Evolutionary conservation across 2,888 invertebrate species (phyloP).

Genomic region (Drosophila recens): DNA sequence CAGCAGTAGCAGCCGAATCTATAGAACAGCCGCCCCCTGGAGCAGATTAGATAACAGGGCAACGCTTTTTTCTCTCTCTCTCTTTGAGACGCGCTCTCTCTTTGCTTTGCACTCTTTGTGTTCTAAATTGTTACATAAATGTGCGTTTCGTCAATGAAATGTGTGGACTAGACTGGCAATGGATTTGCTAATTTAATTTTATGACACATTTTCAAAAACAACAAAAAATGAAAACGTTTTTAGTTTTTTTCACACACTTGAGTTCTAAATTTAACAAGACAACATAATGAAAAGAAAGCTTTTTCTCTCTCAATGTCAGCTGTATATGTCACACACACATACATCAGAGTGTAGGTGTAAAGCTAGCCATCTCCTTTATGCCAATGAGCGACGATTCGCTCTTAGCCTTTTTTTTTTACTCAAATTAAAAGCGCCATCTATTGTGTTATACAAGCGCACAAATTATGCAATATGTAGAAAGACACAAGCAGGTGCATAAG

Average conservation of each 20-base stretch:
- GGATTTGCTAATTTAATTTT: conserved; percentile 58
- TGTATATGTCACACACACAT: conserved; percentile 10
- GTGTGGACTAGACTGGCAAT: conserved; percentile 35
- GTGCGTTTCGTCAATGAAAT: conserved; percentile 46
- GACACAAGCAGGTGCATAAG: not conserved
- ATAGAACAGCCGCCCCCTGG: conserved; percentile 28
- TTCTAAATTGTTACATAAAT: conserved; percentile 67
- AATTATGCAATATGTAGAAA: conserved; percentile 49
- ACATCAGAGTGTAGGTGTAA: conserved; percentile 3
- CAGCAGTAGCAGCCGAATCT: conserved; percentile 7
- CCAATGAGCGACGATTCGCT: conserved; percentile 20
- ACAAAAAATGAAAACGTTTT: conserved; percentile 2
- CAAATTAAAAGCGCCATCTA: conserved; percentile 35
- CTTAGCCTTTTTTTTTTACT: conserved; percentile 19
- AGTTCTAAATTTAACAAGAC: conserved; percentile 66
- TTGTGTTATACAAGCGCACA: conserved; percentile 48
- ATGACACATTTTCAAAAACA: conserved; percentile 19
- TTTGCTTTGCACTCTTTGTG: conserved; percentile 9
- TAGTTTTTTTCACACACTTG: conserved; percentile 33
- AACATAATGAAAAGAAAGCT: conserved; percentile 32
- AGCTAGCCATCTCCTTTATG: conserved; percentile 35
- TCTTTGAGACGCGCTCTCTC: conserved; percentile 9
- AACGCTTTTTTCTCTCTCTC: conserved; percentile 21
- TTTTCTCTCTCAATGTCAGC: conserved; percentile 47
- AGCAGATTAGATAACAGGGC: conserved; percentile 69